Conservation (phyloP, 2,888 invertebrate genomes). For the Ennomos erosarius region DNA sequence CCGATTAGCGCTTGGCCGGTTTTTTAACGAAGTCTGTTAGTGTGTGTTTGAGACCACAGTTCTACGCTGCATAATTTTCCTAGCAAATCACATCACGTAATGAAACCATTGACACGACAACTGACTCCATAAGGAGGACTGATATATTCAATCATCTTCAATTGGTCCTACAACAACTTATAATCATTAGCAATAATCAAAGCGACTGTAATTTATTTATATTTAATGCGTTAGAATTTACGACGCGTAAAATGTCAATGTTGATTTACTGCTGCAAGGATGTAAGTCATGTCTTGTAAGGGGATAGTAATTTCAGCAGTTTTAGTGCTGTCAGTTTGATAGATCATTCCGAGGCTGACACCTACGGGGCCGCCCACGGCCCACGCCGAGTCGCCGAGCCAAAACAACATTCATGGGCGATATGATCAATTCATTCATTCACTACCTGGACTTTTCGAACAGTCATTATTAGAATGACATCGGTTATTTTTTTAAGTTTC, state of each 20-base stretch:
- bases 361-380: constrained; percentile 42
- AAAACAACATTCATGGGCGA: constrained; percentile 31
- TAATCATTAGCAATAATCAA: constrained; percentile 21
- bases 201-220: constrained; percentile 16
- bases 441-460: constrained; percentile 11
- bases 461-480: not conserved
- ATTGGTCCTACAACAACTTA: constrained; percentile 4
- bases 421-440: constrained; percentile 33
- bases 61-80: not conserved
- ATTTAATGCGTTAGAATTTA: constrained; percentile 12
- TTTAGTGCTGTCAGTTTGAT: constrained; percentile 38
- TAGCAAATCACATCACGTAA: constrained; percentile 7
- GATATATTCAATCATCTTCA: constrained; percentile 12
- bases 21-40: no score
- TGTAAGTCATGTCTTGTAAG: constrained; percentile 15
- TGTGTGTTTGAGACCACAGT: no score
- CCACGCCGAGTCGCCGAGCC: constrained; percentile 32
- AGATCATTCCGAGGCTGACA: constrained; percentile 41
- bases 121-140: not conserved
- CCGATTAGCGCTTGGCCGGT: no score
- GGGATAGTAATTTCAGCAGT: constrained; percentile 29
- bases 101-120: constrained; percentile 4
- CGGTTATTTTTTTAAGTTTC: not conserved
- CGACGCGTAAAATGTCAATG: constrained; percentile 19
- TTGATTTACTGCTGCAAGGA: constrained; percentile 24